A percentile compares a stretch with the other conserved stretches of the same genome.
phyloP scores from a whole-genome alignment of 2,888 invertebrate genomes.

The Buathra laborator region DNA sequence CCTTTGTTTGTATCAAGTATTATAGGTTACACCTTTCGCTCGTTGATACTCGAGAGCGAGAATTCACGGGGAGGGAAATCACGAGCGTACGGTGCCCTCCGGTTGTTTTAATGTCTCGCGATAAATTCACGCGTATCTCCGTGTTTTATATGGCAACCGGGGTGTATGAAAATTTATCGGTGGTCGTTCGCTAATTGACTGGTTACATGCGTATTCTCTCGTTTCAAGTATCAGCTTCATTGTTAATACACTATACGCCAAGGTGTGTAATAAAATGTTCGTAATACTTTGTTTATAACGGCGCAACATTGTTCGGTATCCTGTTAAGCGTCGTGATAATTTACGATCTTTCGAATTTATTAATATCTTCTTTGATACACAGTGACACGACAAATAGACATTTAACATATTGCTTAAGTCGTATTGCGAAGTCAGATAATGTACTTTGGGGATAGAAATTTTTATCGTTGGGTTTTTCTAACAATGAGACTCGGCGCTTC shows the following conservation, averaged over 20 bases:
- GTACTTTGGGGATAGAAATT: background rate
- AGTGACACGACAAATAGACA: background rate
- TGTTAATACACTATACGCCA: background rate
- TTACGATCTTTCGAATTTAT: background rate
- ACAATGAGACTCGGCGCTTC: background rate
- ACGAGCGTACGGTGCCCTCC: constrained; percentile 26
- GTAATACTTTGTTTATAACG: background rate
- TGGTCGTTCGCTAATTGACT: constrained; percentile 39
- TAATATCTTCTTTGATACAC: background rate
- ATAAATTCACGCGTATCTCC: constrained; percentile 46
- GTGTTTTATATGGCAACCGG: constrained; percentile 36
- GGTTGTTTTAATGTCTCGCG: constrained; percentile 37
- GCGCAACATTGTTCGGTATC: background rate
- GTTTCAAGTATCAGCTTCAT: background rate
- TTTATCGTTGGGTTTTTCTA: background rate
- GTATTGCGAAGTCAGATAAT: background rate
- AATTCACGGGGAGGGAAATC: constrained; percentile 35
- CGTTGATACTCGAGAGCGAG: constrained; percentile 14
- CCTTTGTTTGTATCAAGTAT: constrained; percentile 6
- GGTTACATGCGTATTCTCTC: constrained; percentile 29
- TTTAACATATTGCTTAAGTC: background rate
- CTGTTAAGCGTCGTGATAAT: background rate
- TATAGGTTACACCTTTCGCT: constrained; percentile 4
- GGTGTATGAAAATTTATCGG: constrained; percentile 35
- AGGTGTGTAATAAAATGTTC: background rate